Evolutionary conservation across 2,113 vertebrate species (phyloP), one percentile per base, ranked within the genome.

Genomic region (Xiphias gladius): DNA sequence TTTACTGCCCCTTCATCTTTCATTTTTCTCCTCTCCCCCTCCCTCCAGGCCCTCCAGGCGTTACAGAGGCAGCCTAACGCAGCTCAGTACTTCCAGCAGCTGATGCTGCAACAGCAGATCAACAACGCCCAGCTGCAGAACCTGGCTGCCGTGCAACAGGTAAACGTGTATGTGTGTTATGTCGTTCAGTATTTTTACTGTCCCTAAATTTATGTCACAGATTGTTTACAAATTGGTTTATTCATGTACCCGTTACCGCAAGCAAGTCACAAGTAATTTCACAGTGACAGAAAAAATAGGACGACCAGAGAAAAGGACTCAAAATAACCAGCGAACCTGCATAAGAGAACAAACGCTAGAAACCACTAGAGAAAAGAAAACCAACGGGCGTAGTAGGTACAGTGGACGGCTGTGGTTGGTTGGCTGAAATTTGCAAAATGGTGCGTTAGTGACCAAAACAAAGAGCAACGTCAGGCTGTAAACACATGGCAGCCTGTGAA

Each of bases 41-140:
- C 63, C 30, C n/a, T 73, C 7, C 78, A 99, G 98, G 98, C 98
- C 50, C 93, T 98, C 78, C 98, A 99, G 92, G 98, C 98, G 1
- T 88, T 99, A 43, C 98, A 99, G 95, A 95, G 97, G 65, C 98
- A 99, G 91, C 98, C 98, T 11, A 98, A 99, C 35, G 97, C 98
- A 2, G 98, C 98, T 37, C 98, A 99, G 91, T 99, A 99, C 87
- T 99, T 99, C 86, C 98, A 99, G 91, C 98, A 99, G 92, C 96
- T 99, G 87, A 99, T 99, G 98, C 95, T 99, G 69, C 98, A 99
- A 74, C 98, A 99, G 93, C 98, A 99, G 93, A 97, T 99, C 92
- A 99, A 96, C 92, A 99, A 94, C 69, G 97, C 97, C 39, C 98
- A 99, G 90, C 94, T 99, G 71, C 97, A 99, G 77, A 99, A 97